Base-by-base conservation (phyloP, 2,888 invertebrate genomes). In the Eupithecia pulchellata region DNA sequence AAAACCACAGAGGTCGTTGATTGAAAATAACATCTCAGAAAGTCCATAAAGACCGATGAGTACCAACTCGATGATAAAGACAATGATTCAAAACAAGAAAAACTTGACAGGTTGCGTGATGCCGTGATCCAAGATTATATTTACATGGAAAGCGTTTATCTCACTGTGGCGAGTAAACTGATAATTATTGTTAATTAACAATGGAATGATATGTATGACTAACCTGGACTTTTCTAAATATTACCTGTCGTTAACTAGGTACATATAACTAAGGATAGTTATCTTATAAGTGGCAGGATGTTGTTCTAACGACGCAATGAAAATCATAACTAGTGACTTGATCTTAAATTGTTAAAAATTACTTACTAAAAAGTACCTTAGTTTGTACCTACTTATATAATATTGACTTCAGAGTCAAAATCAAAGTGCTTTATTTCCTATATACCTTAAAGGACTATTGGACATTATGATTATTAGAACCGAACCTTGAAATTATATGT, bases 151-250 rank as follows among this genome's bases (percentile, higher is more conserved):
- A 47, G 47, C 11, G 47, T 52, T 52, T 52, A 4, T 25, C 25
- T 52, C 25, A 20, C 20, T 25, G 52, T 47, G 8, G 6, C 25
- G 25, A 47, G 47, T 47, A 2, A 20, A 47, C 47, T 2, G 9
- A 25, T 52, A 52, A 52, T 52, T 52, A 52, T 13, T 25, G 25
- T 52, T 25, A 52, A 52, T 42, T 42, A n/a, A 52, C 52, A 52
- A 3, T 52, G 20, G 25, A 52, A 4, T n/a, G 25, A 20, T 13
- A 25, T 34, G 34, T 34, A 34, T 52, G 52, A 52, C 52, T 25
- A 52, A 52, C 52, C 9, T 52, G 52, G 52, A 25, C 20, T 52
- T 52, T 52, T 25, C 52, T 4, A 52, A 9, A 20, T 20, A 52
- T 13, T 52, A 52, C 20, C 3, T n/a, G n/a, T n/a, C n/a, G n/a